Evolutionary conservation across 2,888 invertebrate genomes (phyloP), one percentile per base, ranked within the genome.

Genomic region (Campopleginae sp.): DNA sequence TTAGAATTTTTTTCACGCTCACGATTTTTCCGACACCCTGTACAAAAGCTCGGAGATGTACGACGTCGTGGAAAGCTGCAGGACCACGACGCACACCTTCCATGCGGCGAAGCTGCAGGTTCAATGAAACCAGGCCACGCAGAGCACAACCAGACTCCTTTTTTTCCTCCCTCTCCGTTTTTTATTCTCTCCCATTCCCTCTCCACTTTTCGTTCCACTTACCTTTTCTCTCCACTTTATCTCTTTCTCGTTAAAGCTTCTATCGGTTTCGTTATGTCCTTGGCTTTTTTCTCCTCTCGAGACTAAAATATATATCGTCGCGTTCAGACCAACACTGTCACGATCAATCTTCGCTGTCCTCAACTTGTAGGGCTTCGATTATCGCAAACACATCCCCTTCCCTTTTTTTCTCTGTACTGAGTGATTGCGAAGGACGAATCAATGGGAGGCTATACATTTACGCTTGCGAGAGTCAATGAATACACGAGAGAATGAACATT

Each of bases 91-190:
- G 84, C 82, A 86, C 87, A 89, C 87, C 87, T 87, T 46, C 48
- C 48, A 78, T 63, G 79, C 42, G 72, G 74, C 42, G 88, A 82
- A 63, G 74, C 68, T 88, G 90, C 90, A 90, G 90, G 92, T 92
- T 92, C 92, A 92, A 92, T 92, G 92, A 92, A 92, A 92, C 90
- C 91, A 92, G 92, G 92, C 91, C 92, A 91, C 86, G 86, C 63
- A 54, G 58, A 78, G 31, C 44, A 38, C 72, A 63, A 51, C 75
- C 84, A 79, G 79, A 68, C 65, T 72, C 70, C 33, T 46, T 54
- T 68, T 51, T 27, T 63, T n/a, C n/a, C n/a, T n/a, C n/a, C 33
- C 44, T 44, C 23, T 48, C 46, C n/a, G 17, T 27, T 17, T 54
- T 4, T 61, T 33, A 7, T 33, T 38, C 42, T 54, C 66, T 68